Base-by-base conservation (phyloP, 2,797 vertebrate species). In the Simalia tracyae region DNA sequence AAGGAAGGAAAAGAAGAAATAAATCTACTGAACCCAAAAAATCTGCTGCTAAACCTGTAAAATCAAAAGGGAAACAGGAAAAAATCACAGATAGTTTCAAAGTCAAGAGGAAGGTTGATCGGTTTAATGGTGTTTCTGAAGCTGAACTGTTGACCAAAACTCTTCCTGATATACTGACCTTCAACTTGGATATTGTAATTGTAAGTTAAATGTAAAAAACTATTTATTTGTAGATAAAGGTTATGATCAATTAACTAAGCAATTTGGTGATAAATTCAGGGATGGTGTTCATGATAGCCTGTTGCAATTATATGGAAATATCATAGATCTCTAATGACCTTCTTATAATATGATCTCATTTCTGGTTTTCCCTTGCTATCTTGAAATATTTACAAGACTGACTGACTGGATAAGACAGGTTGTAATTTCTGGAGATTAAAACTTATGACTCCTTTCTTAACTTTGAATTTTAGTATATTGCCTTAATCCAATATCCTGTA, bases 171-270 rank as follows among this genome's bases (percentile, higher is more conserved):
- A 98, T 99, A 96, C 98, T 99, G 93, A 98, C 98, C 36, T 98
- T 98, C 97, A 99, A 99, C 97, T 97, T 99, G 97, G 99, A 99
- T 96, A 99, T 99, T 89, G 99, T 99, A 90, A 99, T 99, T 96
- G 99, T 99, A 97, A 98, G 99, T 98, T 93, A 85, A 59, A 24
- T 68, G 54, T 87, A 90, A 72, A 87, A 92, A 84, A 66, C 92
- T 88, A 10, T 92, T 26, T 28, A 63, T 12, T 22, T 63, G 8
- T 76, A 68, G 84, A 31, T 57, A 42, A 63, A 86, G 5, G 19
- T 2, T 89, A n/a, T 7, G 28, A 17, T 22, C n/a, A 64, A 1
- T 57, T 64, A 10, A 84, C 19, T 10, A 86, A 76, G 28, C 22
- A 76, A 86, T n/a, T 72, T 89, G 4, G 28, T 86, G n/a, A 56